These are phyloP conservation scores for Camelus dromedarius DNA, from an alignment of 2,113 vertebrate genomes.

Conservation along the genomic window DNA sequence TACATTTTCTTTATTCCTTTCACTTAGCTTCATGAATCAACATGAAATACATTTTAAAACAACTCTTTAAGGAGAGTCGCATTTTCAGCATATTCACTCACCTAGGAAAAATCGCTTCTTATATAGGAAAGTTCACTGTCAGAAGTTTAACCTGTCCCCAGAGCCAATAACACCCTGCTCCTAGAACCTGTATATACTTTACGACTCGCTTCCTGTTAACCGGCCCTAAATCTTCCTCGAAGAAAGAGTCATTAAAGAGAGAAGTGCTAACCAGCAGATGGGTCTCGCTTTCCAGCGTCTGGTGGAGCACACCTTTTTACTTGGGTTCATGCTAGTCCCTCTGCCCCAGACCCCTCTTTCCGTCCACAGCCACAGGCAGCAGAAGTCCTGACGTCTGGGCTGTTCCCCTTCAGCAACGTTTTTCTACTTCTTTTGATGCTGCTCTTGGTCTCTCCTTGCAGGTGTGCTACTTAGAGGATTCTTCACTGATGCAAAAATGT, in stretches of 20 bases:
- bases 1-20: not conserved
- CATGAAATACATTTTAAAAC: not conserved
- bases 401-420: not conserved
- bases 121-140: not conserved
- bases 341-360: not conserved
- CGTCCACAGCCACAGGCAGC: not conserved
- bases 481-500: not conserved
- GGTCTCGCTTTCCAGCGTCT: rapidly evolving
- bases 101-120: constrained; percentile 20
- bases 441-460: not conserved
- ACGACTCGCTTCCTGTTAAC: not conserved
- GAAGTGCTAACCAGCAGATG: not conserved
- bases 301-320: rapidly evolving
- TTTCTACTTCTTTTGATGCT: not conserved
- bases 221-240: not conserved
- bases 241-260: not conserved
- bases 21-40: not conserved
- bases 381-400: no score
- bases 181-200: not conserved
- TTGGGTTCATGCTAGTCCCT: not conserved
- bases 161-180: not conserved
- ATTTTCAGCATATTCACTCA: not conserved
- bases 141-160: not conserved
- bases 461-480: rapidly evolving
- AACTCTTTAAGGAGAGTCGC: not conserved